Evolutionary conservation across 2,888 invertebrate species (phyloP).

Genomic region (Drosophila picticornis): DNA sequence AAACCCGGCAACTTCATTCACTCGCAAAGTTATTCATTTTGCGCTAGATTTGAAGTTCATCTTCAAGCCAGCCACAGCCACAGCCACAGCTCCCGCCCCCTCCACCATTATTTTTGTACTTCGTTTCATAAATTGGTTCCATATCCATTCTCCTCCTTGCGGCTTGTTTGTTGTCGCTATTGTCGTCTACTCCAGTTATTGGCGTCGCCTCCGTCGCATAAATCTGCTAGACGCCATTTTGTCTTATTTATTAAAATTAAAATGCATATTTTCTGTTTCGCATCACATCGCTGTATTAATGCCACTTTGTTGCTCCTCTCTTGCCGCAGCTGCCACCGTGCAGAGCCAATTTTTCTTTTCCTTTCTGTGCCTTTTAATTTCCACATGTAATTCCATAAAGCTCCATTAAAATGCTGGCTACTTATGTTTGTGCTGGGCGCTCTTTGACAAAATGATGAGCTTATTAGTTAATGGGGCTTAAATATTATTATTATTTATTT

Average conservation of each 20-base stretch:
- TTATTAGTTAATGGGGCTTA: constrained; percentile 18
- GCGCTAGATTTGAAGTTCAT: constrained; percentile 74
- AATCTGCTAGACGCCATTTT: constrained; percentile 77
- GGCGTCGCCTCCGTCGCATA: constrained; percentile 66
- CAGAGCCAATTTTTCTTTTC: constrained; percentile 12
- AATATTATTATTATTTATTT: not conserved
- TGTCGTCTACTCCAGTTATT: constrained; percentile 68
- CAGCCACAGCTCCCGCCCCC: not conserved
- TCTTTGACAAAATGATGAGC: constrained; percentile 12
- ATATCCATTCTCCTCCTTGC: constrained; percentile 3
- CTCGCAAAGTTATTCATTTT: constrained; percentile 69
- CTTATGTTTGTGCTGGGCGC: constrained; percentile 13
- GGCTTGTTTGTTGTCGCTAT: constrained; percentile 39
- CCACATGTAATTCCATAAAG: constrained; percentile 48
- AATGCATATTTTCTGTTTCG: constrained; percentile 64
- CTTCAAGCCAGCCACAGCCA: constrained; percentile 27
- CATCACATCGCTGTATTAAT: constrained; percentile 34
- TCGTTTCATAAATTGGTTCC: constrained; percentile 68
- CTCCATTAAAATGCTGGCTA: constrained; percentile 57
- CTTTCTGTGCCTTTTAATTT: constrained; percentile 34
- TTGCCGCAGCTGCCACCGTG: not conserved
- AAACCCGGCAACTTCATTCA: constrained; percentile 42
- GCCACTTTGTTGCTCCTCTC: constrained; percentile 26
- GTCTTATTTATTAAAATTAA: constrained; percentile 83
- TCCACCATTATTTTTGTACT: constrained; percentile 6